Evolutionary conservation across 2,797 vertebrate genomes (phyloP), one percentile per base, ranked within the genome.

Genomic region (Pipistrellus kuhlii): DNA sequence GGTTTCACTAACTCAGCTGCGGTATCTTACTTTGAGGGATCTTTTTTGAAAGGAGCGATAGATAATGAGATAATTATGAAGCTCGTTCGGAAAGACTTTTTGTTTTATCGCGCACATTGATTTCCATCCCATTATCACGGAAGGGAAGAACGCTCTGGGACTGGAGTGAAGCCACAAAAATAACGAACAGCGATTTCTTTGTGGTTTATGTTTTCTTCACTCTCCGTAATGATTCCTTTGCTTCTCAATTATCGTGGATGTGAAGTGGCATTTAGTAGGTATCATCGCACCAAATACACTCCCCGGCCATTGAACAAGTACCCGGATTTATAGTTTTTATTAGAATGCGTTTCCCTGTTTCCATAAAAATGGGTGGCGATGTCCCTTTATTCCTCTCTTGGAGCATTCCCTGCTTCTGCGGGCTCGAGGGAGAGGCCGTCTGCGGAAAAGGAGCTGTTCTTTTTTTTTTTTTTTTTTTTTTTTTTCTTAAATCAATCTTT

Each of bases 41-140:
- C 81, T 96, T 91, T 91, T 90, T 92, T 44, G 77, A 82, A 91
- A 94, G 20, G 38, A 83, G 20, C 12, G 3, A 80, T 69, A 32
- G 32, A 11, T 48, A 90, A 93, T 95, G 53, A 97, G 95, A 95
- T 95, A 95, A 95, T 96, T 95, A 96, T 80, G 93, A 95, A 94
- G 95, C 85, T 94, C 93, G 94, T 89, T 88, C 88, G 71, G 82
- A 90, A 94, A 90, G 35, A 38, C 88, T 95, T 85, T 85, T 78
- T 95, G 78, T 94, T 92, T 96, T 92, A 88, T 25, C 68, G 41
- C 38, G 73, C 48, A n/a, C 53, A 38, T 32, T 72, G 66, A 93
- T 90, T 78, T 85, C 90, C 62, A 38, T 69, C 30, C 48, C 71
- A 92, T 96, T 97, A 95, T 86, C 95, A 81, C 93, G 84, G 97